A percentile compares a stretch with the other conserved stretches of the same genome.
Evolutionary conservation across 2,113 vertebrate genomes (phyloP).

Genomic region (Rhea pennata): DNA sequence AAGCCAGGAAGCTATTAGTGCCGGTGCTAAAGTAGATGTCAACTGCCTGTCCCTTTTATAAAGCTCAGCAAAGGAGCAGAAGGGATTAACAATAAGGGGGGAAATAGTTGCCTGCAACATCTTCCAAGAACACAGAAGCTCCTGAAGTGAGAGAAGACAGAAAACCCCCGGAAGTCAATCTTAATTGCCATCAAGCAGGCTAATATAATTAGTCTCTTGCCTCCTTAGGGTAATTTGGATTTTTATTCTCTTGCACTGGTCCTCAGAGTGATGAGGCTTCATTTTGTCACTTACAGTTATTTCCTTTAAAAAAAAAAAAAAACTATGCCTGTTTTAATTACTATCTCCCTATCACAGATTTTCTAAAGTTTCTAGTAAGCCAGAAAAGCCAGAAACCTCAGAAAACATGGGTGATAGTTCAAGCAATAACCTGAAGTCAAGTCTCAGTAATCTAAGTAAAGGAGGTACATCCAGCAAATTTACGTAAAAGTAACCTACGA

Average conservation of each 20-base stretch:
- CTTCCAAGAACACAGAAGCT: not conserved
- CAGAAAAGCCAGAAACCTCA: not conserved
- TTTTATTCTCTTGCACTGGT: not conserved
- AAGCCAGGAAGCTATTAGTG: not conserved
- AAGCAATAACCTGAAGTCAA: not conserved
- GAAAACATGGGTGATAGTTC: not conserved
- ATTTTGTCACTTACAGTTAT: not conserved
- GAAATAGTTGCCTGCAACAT: not conserved
- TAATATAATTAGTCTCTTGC: not conserved
- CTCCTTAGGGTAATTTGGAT: not conserved
- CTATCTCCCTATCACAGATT: not conserved
- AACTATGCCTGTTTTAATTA: not conserved
- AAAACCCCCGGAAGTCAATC: not conserved
- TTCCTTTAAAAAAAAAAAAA: not conserved
- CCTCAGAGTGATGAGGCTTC: not conserved
- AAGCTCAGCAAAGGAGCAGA: not conserved
- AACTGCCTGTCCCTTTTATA: not conserved
- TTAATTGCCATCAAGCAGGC: not conserved
- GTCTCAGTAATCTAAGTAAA: not conserved
- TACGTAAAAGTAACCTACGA: too few relatives aligned
- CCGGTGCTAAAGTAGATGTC: not conserved
- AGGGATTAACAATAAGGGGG: not conserved
- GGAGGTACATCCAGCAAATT: not conserved
- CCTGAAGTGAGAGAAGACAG: not conserved
- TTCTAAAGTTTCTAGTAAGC: not conserved